Conservation (phyloP, 1,140 invertebrate species). For the Nixonia krombeini region DNA sequence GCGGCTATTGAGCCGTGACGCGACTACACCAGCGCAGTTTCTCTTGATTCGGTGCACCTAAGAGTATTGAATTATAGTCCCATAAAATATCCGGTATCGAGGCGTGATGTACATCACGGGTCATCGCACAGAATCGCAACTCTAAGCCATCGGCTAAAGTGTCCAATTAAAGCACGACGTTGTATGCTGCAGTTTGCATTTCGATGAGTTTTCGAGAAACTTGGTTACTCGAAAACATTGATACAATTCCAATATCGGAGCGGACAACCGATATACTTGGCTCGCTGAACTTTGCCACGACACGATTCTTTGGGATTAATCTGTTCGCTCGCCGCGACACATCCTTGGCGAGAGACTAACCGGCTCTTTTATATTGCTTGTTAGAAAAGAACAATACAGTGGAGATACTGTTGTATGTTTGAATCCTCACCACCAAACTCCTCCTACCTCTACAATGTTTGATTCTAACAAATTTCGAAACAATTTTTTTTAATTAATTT, state of each 20-base stretch:
- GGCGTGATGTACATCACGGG: slow-evolving; percentile 23
- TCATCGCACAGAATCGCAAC: slow-evolving; percentile 28
- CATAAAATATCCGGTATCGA: slow-evolving; percentile 40
- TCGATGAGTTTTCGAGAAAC: slow-evolving; percentile 10
- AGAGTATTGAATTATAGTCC: slow-evolving; percentile 44
- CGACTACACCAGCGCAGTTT: slow-evolving; percentile 32
- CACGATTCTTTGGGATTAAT: too few relatives aligned
- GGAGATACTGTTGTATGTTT: too few relatives aligned
- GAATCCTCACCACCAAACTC: too few relatives aligned
- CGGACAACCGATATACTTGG: too few relatives aligned
- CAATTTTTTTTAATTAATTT: too few relatives aligned
- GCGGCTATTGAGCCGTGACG: slow-evolving; percentile 22
- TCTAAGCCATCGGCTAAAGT: slow-evolving; percentile 28
- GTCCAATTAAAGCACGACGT: slow-evolving; percentile 16
- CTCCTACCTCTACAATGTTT: too few relatives aligned
- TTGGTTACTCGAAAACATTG: slow-evolving; percentile 16
- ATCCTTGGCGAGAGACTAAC: too few relatives aligned
- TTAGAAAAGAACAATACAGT: too few relatives aligned
- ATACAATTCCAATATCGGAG: slow-evolving; percentile 22
- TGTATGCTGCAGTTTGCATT: slow-evolving; percentile 29
- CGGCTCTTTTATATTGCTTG: too few relatives aligned
- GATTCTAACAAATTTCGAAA: too few relatives aligned
- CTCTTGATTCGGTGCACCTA: slow-evolving; percentile 32
- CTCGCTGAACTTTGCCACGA: too few relatives aligned
- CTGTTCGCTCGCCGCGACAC: too few relatives aligned